A percentile compares a stretch with the other conserved stretches of the same genome.
These are phyloP conservation scores for Synanthedon formicaeformis DNA, from an alignment of 2,888 invertebrate genomes.

Conservation along the genomic window DNA sequence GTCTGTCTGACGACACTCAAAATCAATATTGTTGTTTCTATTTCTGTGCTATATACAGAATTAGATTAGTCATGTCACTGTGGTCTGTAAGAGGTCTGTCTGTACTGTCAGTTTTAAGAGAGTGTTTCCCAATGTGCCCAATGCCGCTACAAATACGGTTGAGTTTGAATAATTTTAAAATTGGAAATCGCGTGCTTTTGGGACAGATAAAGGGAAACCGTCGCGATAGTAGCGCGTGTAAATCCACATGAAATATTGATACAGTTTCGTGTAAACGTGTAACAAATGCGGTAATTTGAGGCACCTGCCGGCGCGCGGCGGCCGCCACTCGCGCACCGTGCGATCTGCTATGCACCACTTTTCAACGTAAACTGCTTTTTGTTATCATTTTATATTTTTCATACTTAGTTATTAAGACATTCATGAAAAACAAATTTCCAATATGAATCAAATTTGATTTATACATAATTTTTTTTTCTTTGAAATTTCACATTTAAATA, in stretches of 20 bases:
- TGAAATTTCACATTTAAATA: no score
- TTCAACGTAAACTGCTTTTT: constrained; percentile 48
- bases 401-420: constrained; percentile 11
- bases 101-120: no score
- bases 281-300: constrained; percentile 70
- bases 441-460: no score
- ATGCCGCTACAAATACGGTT: no score
- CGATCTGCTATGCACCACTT: constrained; percentile 38
- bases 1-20: no score
- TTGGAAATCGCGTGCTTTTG: constrained; percentile 25
- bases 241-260: constrained; percentile 71
- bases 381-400: constrained; percentile 28
- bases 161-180: background rate
- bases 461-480: no score
- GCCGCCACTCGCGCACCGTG: constrained; percentile 33
- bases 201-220: constrained; percentile 56
- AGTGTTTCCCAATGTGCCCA: no score
- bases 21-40: no score
- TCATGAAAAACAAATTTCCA: background rate
- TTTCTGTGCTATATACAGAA: no score
- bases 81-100: no score
- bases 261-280: constrained; percentile 71
- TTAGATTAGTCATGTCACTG: no score
- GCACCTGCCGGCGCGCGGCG: constrained; percentile 53
- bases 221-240: constrained; percentile 61